These are phyloP conservation scores for Epistrophe grossulariae DNA, from an alignment of 2,888 invertebrate genomes.

Conservation along the genomic window DNA sequence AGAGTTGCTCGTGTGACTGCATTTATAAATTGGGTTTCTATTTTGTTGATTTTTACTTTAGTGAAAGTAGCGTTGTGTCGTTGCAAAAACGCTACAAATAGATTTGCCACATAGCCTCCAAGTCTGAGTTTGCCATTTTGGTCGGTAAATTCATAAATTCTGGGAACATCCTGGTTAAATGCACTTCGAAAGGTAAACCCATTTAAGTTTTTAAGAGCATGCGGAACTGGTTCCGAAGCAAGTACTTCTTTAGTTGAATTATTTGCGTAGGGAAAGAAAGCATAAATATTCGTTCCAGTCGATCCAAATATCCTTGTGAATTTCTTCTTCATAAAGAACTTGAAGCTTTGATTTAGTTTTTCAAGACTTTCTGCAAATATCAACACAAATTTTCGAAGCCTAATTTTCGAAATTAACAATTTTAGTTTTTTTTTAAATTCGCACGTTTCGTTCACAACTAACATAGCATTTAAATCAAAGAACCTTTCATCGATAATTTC, in stretches of 20 bases:
- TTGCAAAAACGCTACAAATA: background rate
- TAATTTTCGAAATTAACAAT: background rate
- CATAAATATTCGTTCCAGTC: background rate
- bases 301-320: conserved; percentile 19
- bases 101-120: conserved; percentile 5
- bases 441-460: background rate
- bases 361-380: background rate
- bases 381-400: background rate
- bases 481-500: too few relatives aligned
- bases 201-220: conserved; percentile 5
- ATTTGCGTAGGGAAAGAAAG: background rate
- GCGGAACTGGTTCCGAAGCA: background rate
- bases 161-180: background rate
- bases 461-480: background rate
- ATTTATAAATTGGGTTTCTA: background rate
- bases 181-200: background rate
- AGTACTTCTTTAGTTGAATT: background rate
- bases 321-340: background rate
- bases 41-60: background rate
- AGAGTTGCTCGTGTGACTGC: background rate
- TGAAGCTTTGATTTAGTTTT: background rate
- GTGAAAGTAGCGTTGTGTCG: background rate
- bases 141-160: background rate
- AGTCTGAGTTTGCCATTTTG: background rate
- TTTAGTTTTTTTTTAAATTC: background rate